These are phyloP conservation scores for Salvator merianae DNA, from an alignment of 2,113 vertebrate species.

Conservation along the genomic window DNA sequence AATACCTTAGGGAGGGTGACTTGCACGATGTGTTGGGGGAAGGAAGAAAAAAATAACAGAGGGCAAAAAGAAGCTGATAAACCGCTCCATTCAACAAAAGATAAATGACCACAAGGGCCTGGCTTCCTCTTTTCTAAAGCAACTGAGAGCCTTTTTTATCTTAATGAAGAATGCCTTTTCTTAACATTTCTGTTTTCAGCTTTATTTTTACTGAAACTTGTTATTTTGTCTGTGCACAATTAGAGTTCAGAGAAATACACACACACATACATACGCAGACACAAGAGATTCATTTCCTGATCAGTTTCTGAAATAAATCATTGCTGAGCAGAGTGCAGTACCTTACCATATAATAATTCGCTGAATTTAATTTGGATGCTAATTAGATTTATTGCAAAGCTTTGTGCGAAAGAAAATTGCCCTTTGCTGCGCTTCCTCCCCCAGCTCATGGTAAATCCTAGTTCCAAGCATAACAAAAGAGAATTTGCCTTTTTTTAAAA, in stretches of 20 bases:
- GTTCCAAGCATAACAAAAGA: slow-evolving; percentile 11
- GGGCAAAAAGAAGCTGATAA: slow-evolving; percentile 61
- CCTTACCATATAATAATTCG: not conserved
- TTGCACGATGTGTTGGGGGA: slow-evolving; percentile 17
- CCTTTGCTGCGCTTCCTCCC: not conserved
- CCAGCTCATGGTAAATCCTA: not conserved
- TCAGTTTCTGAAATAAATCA: not conserved
- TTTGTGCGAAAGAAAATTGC: not conserved
- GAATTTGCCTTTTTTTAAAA: not conserved
- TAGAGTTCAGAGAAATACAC: slow-evolving; percentile 30
- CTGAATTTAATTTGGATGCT: slow-evolving; percentile 30
- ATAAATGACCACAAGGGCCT: slow-evolving; percentile 53
- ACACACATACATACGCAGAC: slow-evolving; percentile 27
- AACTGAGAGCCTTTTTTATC: slow-evolving; percentile 51
- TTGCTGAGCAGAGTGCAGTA: slow-evolving; percentile 8
- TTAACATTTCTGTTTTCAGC: slow-evolving; percentile 53
- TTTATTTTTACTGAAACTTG: slow-evolving; percentile 43
- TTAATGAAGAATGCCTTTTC: slow-evolving; percentile 44
- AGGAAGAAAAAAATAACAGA: not conserved
- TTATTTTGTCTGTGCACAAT: slow-evolving; percentile 35
- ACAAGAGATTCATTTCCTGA: slow-evolving; percentile 22
- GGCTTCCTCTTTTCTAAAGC: slow-evolving; percentile 45
- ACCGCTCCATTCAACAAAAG: slow-evolving; percentile 62
- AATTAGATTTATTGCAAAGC: slow-evolving; percentile 7
- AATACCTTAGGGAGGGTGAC: slow-evolving; percentile 54